phyloP scores from a whole-genome alignment of 2,113 vertebrate species.

The Aspiorhynchus laticeps region DNA sequence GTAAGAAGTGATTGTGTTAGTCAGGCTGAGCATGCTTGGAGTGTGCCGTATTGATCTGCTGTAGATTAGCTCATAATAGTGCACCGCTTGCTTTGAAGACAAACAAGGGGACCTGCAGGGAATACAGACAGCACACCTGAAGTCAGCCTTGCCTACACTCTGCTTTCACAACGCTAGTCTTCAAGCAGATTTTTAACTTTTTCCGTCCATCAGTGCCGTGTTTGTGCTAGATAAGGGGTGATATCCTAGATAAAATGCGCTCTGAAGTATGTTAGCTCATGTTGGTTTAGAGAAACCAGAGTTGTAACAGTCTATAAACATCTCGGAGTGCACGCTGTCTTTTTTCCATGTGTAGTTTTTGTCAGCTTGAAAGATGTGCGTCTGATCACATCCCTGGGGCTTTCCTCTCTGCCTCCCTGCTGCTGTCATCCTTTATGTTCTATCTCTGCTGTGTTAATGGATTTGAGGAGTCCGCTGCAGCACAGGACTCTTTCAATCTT shows the following conservation, averaged over 20 bases:
- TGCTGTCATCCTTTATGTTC: constrained; percentile 52
- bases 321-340: background rate
- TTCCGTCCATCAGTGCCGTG: background rate
- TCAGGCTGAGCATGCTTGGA: constrained; percentile 38
- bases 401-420: constrained; percentile 39
- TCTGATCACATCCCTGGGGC: constrained; percentile 45
- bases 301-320: constrained; percentile 29
- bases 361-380: constrained; percentile 42
- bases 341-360: constrained; percentile 29
- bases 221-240: constrained; percentile 21
- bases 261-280: constrained; percentile 14
- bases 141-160: background rate
- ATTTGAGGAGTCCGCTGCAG: constrained; percentile 26
- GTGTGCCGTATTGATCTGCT: constrained; percentile 29
- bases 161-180: background rate
- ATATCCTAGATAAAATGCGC: constrained; percentile 4
- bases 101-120: constrained; percentile 19
- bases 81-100: constrained; percentile 19
- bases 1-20: constrained; percentile 35
- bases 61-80: constrained; percentile 26
- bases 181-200: background rate
- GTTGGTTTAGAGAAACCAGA: constrained; percentile 24
- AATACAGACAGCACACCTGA: constrained; percentile 22
- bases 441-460: constrained; percentile 38
- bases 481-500: constrained; percentile 47